A percentile compares a stretch with the other conserved stretches of the same genome.
These are phyloP conservation scores for Anoncus sp. DNA, from an alignment of 2,888 invertebrate species.

Conservation along the genomic window DNA sequence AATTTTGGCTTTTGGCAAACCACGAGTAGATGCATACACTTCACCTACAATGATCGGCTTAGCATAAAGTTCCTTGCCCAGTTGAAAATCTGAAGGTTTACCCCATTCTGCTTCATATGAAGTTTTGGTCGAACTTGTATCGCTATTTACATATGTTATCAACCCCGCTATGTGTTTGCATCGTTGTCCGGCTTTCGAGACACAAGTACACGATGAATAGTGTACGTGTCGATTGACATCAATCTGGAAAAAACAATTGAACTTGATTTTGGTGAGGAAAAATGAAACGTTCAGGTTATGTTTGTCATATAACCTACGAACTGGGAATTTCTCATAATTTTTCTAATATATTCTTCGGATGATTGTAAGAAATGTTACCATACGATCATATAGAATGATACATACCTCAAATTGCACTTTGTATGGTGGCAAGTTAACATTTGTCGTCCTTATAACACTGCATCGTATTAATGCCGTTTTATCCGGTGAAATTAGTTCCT, in stretches of 20 bases:
- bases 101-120: slow-evolving; percentile 56
- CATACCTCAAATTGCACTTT: too few relatives aligned
- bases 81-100: slow-evolving; percentile 50
- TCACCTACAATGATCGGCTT: slow-evolving; percentile 28
- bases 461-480: too few relatives aligned
- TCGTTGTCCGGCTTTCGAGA: slow-evolving; percentile 32
- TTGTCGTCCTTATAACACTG: too few relatives aligned
- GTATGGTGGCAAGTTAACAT: too few relatives aligned
- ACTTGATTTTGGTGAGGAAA: too few relatives aligned
- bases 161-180: slow-evolving; percentile 54
- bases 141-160: slow-evolving; percentile 50
- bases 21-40: slow-evolving; percentile 10
- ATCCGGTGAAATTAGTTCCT: too few relatives aligned
- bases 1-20: slow-evolving; percentile 6
- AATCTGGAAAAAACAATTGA: slow-evolving; percentile 8
- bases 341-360: too few relatives aligned
- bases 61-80: slow-evolving; percentile 49
- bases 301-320: too few relatives aligned
- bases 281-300: too few relatives aligned
- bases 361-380: too few relatives aligned
- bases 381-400: too few relatives aligned
- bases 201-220: slow-evolving; percentile 39
- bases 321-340: too few relatives aligned
- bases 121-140: slow-evolving; percentile 54
- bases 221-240: slow-evolving; percentile 40